Conservation (phyloP, 2,113 vertebrate species). For the Heteronetta atricapilla region DNA sequence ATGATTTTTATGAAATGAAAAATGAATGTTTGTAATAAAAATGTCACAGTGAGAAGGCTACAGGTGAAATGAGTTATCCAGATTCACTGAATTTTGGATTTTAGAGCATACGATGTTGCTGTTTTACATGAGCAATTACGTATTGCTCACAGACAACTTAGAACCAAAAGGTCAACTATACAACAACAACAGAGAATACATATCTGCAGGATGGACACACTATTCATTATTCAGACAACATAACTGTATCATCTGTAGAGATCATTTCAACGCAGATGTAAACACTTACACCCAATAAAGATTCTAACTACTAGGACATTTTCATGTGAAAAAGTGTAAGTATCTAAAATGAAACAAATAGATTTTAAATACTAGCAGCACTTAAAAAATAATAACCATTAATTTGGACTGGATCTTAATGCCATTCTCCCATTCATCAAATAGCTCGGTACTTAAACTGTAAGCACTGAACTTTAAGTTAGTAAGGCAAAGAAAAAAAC, state of each 20-base stretch:
- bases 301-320: neutral
- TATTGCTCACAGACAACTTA: neutral
- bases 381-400: neutral
- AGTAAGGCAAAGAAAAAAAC: neutral
- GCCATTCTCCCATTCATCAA: neutral
- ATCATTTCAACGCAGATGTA: neutral
- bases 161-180: neutral
- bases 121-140: neutral
- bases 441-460: neutral
- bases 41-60: neutral
- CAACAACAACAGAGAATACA: neutral
- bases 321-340: neutral
- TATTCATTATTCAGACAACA: neutral
- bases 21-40: neutral
- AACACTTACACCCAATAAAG: neutral
- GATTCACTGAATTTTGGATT: neutral
- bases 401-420: neutral
- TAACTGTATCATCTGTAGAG: neutral
- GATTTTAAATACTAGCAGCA: neutral
- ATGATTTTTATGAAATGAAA: neutral
- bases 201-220: neutral
- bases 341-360: neutral
- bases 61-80: neutral
- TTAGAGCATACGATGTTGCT: neutral
- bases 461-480: neutral